Evolutionary conservation across 2,888 invertebrate genomes (phyloP).

Genomic region (Tetranychus truncatus): DNA sequence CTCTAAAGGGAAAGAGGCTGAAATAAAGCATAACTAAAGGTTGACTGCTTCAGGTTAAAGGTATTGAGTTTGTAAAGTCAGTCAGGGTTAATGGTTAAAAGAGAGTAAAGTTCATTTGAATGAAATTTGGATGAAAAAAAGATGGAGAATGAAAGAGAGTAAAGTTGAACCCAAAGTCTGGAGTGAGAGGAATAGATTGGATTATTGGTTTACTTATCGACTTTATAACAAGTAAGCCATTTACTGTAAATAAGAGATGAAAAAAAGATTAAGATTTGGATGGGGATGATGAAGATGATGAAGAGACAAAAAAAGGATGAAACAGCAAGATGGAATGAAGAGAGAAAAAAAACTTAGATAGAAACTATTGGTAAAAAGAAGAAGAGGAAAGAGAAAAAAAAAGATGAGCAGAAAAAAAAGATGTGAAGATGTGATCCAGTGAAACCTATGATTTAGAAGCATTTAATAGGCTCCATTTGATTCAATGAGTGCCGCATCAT

Average conservation of each 20-base stretch:
- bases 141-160: not conserved
- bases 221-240: not conserved
- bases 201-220: not conserved
- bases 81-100: not conserved
- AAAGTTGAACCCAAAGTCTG: too few relatives aligned
- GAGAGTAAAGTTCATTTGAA: not conserved
- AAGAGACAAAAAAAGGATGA: not conserved
- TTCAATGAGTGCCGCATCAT: not conserved
- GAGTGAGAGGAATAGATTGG: not conserved
- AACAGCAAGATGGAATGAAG: not conserved
- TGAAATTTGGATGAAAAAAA: not conserved
- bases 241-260: not conserved
- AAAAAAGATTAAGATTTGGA: not conserved
- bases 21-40: too few relatives aligned
- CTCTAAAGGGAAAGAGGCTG: too few relatives aligned
- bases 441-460: not conserved
- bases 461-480: not conserved
- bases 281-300: not conserved
- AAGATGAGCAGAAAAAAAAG: not conserved
- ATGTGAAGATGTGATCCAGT: not conserved
- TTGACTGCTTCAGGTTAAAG: too few relatives aligned
- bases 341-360: not conserved
- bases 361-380: not conserved
- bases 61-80: too few relatives aligned
- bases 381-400: not conserved